phyloP scores from a whole-genome alignment of 2,113 vertebrate genomes.

The Eulemur rufifrons region DNA sequence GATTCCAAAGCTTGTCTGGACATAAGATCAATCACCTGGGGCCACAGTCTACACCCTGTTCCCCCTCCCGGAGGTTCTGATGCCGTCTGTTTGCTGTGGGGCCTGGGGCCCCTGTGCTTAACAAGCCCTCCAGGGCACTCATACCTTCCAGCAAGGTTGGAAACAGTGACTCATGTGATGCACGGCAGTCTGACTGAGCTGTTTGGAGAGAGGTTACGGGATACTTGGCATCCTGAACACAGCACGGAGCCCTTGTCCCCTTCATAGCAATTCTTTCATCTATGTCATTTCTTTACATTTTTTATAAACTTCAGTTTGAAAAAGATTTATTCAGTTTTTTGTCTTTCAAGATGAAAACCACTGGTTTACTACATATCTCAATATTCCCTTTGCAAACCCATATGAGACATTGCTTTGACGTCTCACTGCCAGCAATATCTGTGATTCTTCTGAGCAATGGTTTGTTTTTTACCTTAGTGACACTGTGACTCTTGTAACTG shows the following conservation, averaged over 20 bases:
- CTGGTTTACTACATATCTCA: neutral
- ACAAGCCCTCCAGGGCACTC: neutral
- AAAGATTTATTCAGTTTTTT: neutral
- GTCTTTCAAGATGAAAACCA: constrained; percentile 8
- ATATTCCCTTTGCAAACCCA: neutral
- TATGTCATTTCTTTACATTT: neutral
- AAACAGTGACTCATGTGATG: neutral
- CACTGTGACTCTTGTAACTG: neutral
- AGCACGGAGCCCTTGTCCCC: neutral
- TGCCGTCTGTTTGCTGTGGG: neutral
- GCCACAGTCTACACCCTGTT: neutral
- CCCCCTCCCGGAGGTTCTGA: neutral
- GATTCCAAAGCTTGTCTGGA: neutral
- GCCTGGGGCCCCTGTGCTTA: neutral
- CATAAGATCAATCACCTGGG: neutral
- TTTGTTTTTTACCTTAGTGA: neutral
- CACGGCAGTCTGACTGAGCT: neutral
- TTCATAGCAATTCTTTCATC: neutral
- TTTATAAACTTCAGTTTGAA: neutral
- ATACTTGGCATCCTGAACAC: neutral
- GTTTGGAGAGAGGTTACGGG: neutral
- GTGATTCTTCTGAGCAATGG: neutral
- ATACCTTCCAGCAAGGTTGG: neutral
- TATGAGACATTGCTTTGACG: constrained; percentile 2
- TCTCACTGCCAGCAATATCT: neutral